Conservation (phyloP, 2,888 invertebrate genomes). For the Ditylenchus weischeri region DNA sequence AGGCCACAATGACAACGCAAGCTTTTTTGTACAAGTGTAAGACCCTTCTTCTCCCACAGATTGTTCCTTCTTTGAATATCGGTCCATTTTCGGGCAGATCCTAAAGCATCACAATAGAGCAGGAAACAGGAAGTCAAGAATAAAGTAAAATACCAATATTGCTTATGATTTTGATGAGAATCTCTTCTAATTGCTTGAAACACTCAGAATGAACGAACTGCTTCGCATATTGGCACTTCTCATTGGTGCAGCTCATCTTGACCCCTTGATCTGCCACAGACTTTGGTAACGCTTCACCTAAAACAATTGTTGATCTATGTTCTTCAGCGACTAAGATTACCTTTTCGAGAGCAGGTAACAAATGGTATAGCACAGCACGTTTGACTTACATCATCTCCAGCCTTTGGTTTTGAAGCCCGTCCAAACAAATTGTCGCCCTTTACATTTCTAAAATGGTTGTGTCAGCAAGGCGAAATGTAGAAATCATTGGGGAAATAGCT, state of each 20-base stretch:
- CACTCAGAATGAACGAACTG: slow-evolving; percentile 39
- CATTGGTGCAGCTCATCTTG: slow-evolving; percentile 43
- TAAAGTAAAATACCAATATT: slow-evolving; percentile 1
- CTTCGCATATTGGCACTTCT: slow-evolving; percentile 35
- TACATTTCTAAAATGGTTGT: too few relatives aligned
- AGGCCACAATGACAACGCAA: slow-evolving; percentile 28
- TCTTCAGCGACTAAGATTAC: too few relatives aligned
- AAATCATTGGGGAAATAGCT: too few relatives aligned
- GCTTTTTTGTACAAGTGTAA: slow-evolving; percentile 34
- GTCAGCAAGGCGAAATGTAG: too few relatives aligned
- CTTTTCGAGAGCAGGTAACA: slow-evolving; percentile 21
- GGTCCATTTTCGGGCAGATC: slow-evolving; percentile 52
- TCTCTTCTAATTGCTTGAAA: slow-evolving; percentile 38
- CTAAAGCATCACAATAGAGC: slow-evolving; percentile 13
- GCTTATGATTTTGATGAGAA: slow-evolving; percentile 34
- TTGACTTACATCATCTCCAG: slow-evolving; percentile 17
- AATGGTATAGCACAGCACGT: slow-evolving; percentile 30
- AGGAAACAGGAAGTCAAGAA: background rate
- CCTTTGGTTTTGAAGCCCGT: too few relatives aligned
- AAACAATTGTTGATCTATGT: background rate
- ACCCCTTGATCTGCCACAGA: slow-evolving; percentile 26
- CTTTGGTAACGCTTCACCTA: slow-evolving; percentile 22
- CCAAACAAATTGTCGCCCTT: too few relatives aligned
- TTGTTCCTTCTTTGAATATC: slow-evolving; percentile 43
- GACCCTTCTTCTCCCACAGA: slow-evolving; percentile 48